These are phyloP conservation scores for Daphoenositta chrysoptera DNA, from an alignment of 2,113 vertebrate genomes.

Conservation along the genomic window DNA sequence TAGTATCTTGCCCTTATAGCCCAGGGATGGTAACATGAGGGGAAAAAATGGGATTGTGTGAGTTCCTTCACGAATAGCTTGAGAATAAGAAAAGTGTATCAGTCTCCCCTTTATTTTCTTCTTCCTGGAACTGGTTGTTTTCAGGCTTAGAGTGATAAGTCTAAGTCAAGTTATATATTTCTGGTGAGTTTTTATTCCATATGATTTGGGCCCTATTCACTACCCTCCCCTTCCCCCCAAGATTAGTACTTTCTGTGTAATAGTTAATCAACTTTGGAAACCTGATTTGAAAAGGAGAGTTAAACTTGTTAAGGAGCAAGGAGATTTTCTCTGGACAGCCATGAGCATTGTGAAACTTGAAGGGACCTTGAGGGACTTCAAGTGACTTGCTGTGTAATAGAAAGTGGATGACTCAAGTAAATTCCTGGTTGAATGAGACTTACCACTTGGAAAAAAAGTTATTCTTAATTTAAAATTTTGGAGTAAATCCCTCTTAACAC, in stretches of 20 bases:
- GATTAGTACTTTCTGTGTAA: neutral
- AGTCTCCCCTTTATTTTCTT: neutral
- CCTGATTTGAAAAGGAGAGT: neutral
- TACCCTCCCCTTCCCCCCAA: accelerated
- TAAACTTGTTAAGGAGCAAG: neutral
- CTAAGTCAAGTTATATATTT: neutral
- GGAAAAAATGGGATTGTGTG: neutral
- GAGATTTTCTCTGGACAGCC: neutral
- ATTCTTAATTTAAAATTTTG: neutral
- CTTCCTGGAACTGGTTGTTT: neutral
- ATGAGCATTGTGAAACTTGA: neutral
- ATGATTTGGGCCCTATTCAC: neutral
- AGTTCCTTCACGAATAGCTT: neutral
- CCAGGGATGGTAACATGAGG: neutral
- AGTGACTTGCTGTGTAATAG: neutral
- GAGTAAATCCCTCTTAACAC: neutral
- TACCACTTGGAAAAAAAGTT: neutral
- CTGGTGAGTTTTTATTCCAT: neutral
- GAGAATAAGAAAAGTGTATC: neutral
- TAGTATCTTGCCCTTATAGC: neutral
- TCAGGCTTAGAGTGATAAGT: neutral
- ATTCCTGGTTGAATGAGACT: neutral
- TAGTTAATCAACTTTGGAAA: neutral
- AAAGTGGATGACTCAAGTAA: neutral
- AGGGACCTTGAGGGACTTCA: neutral